Percentiles rank a stretch among this genome's conserved stretches.
Conservation (phyloP, 2,797 vertebrate species). For the Sebastes minor region DNA sequence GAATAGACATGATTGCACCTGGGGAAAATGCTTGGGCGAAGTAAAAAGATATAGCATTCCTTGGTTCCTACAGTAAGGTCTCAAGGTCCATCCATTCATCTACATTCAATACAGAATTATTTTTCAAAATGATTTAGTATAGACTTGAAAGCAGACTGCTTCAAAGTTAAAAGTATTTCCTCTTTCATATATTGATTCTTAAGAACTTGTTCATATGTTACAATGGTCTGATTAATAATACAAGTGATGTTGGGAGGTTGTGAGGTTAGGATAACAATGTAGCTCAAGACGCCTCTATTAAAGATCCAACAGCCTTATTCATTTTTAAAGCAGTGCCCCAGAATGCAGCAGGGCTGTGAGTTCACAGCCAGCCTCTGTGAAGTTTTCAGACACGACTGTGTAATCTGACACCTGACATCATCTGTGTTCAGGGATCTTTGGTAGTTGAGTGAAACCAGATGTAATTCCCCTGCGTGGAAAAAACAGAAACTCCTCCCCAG, state of each 20-base stretch:
- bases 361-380: background rate
- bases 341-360: background rate
- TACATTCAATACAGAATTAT: background rate
- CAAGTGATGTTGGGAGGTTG: background rate
- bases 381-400: conserved; percentile 14
- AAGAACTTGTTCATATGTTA: background rate
- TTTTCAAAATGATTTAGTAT: background rate
- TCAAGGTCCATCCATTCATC: background rate
- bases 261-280: background rate
- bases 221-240: background rate
- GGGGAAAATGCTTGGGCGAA: background rate
- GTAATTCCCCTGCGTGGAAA: conserved; percentile 51
- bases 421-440: conserved; percentile 10
- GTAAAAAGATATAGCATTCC: background rate
- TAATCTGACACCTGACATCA: conserved; percentile 79
- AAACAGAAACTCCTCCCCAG: conserved; percentile 51
- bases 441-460: conserved; percentile 71
- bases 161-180: background rate
- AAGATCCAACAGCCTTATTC: background rate
- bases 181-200: background rate
- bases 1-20: background rate
- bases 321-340: background rate
- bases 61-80: background rate
- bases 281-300: background rate
- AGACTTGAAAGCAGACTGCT: background rate